A percentile compares a stretch with the other conserved stretches of the same genome.
phyloP scores from a whole-genome alignment of 2,888 invertebrate species.

The Zhengitettix transpicula region DNA sequence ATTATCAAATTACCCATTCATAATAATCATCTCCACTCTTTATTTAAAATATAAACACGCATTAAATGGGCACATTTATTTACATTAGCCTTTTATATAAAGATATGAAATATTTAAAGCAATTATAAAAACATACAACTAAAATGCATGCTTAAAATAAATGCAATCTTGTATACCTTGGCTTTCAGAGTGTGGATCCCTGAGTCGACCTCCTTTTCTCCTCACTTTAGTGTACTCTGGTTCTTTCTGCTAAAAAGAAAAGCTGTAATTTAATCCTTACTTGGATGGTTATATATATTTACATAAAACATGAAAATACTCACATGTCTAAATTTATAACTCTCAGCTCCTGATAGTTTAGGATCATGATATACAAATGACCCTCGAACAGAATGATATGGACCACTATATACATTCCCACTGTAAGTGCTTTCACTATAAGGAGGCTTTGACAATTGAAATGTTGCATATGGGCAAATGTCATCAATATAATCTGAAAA shows the following conservation, averaged over 20 bases:
- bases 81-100: too few relatives aligned
- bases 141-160: too few relatives aligned
- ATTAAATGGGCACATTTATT: too few relatives aligned
- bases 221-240: slow-evolving; percentile 70
- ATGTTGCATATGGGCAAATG: slow-evolving; percentile 84
- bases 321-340: slow-evolving; percentile 57
- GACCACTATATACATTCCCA: slow-evolving; percentile 72
- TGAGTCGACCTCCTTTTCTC: slow-evolving; percentile 61
- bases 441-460: slow-evolving; percentile 65
- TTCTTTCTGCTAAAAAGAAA: slow-evolving; percentile 42
- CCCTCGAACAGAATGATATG: slow-evolving; percentile 69
- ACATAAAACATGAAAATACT: slow-evolving; percentile 16
- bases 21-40: too few relatives aligned
- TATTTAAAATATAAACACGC: too few relatives aligned
- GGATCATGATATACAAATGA: slow-evolving; percentile 84
- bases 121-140: too few relatives aligned
- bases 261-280: background rate
- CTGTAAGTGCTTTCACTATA: slow-evolving; percentile 84
- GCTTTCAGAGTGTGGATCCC: slow-evolving; percentile 69
- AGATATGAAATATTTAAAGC: too few relatives aligned
- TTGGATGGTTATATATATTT: background rate
- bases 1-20: too few relatives aligned
- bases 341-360: slow-evolving; percentile 47
- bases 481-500: slow-evolving; percentile 75
- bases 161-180: slow-evolving; percentile 40